Evolutionary conservation across 2,113 vertebrate species (phyloP).

Genomic region (Coptodon rendalli): DNA sequence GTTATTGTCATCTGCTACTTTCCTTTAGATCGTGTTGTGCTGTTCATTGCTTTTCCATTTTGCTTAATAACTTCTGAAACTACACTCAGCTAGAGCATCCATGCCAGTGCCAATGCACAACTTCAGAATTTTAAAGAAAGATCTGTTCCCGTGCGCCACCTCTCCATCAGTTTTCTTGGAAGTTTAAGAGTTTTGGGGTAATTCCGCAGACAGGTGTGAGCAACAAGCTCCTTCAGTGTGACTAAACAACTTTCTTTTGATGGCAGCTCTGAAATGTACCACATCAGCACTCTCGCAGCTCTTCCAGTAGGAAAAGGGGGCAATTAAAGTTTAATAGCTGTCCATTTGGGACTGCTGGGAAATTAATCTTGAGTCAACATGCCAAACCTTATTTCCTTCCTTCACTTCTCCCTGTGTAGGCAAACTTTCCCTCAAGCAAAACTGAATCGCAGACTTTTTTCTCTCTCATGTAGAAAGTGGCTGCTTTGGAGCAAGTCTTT

Average conservation of each 20-base stretch:
- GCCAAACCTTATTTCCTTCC: constrained; percentile 66
- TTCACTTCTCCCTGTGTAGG: constrained; percentile 30
- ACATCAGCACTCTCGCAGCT: constrained; percentile 18
- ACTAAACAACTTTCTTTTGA: background rate
- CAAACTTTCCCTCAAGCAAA: constrained; percentile 15
- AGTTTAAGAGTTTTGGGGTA: background rate
- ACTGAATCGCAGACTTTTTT: background rate
- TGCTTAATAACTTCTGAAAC: background rate
- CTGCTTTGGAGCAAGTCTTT: background rate
- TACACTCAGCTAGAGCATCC: background rate
- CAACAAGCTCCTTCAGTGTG: background rate
- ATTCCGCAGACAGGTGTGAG: constrained; percentile 25
- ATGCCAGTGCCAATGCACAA: background rate
- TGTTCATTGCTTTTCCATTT: background rate
- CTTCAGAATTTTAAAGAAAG: background rate
- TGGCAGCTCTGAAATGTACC: constrained; percentile 5
- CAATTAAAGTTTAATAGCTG: constrained; percentile 68
- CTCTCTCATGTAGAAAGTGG: background rate
- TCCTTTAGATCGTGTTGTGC: background rate
- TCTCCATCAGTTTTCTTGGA: background rate
- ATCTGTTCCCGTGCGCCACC: background rate
- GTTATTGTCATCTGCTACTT: constrained; percentile 32
- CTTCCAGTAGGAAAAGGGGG: constrained; percentile 25
- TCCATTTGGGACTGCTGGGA: constrained; percentile 56
- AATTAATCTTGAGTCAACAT: constrained; percentile 67